Evolutionary conservation across 2,113 vertebrate species (phyloP).

Genomic region (Felis chaus): DNA sequence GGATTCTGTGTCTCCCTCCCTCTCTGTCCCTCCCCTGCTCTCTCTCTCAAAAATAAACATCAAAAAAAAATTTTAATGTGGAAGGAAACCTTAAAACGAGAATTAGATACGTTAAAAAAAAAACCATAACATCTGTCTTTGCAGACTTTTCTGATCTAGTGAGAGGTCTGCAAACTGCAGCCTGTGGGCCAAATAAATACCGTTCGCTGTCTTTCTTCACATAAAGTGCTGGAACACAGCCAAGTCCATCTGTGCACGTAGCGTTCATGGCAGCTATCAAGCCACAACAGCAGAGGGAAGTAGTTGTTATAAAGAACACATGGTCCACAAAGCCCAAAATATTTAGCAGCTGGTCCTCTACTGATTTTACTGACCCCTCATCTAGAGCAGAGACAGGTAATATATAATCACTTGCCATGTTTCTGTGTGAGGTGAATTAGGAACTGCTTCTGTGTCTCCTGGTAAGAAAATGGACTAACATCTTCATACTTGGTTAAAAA

Average conservation of each 20-base stretch:
- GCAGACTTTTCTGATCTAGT: not conserved
- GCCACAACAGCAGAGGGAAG: too few species aligned
- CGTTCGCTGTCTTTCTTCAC: accelerated
- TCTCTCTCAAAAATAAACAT: too few species aligned
- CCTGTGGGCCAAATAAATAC: not conserved
- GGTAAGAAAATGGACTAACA: not conserved
- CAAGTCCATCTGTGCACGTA: not conserved
- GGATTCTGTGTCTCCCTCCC: too few species aligned
- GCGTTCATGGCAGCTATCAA: not conserved
- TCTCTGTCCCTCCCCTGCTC: too few species aligned
- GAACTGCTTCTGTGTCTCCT: not conserved
- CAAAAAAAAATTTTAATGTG: too few species aligned
- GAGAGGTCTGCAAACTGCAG: not conserved
- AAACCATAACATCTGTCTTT: not conserved
- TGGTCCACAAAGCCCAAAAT: not conserved
- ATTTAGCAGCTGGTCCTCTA: not conserved
- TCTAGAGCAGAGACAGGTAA: not conserved
- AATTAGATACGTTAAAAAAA: not conserved
- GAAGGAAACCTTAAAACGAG: not conserved
- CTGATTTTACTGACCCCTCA: not conserved
- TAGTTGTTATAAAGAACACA: not conserved
- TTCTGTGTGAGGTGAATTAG: not conserved
- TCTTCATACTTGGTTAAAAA: not conserved
- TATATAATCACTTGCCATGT: not conserved
- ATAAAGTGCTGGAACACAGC: not conserved